These are phyloP conservation scores for Argya squamiceps DNA, from an alignment of 2,797 vertebrate species.

Conservation along the genomic window DNA sequence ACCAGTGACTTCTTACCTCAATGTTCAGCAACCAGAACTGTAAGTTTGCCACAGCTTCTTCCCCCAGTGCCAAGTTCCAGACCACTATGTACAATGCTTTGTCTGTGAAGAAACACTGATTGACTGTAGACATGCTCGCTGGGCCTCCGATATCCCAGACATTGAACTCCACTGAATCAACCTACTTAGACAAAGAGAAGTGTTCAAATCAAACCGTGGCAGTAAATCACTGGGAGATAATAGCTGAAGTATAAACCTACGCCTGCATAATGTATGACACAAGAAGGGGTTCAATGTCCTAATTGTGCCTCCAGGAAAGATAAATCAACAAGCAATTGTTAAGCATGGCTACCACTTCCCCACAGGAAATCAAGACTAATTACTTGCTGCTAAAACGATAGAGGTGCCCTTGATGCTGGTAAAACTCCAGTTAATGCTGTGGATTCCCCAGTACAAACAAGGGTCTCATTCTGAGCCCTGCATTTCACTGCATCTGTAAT, in stretches of 20 bases:
- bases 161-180: slow-evolving; percentile 88
- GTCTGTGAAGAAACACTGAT: slow-evolving; percentile 99
- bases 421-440: slow-evolving; percentile 33
- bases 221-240: slow-evolving; percentile 30
- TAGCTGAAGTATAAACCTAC: not conserved
- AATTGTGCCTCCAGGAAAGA: slow-evolving; percentile 50
- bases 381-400: slow-evolving; percentile 20
- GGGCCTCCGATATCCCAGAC: slow-evolving; percentile 96
- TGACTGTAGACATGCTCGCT: slow-evolving; percentile 93
- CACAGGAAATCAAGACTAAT: slow-evolving; percentile 56
- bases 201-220: slow-evolving; percentile 56
- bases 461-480: slow-evolving; percentile 29
- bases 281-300: slow-evolving; percentile 25
- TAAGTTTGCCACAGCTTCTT: slow-evolving; percentile 93
- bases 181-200: slow-evolving; percentile 80
- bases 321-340: slow-evolving; percentile 64
- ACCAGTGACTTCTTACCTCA: slow-evolving; percentile 81
- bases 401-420: slow-evolving; percentile 40
- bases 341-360: slow-evolving; percentile 42
- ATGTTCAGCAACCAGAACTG: slow-evolving; percentile 98
- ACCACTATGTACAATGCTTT: slow-evolving; percentile 94
- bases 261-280: not conserved
- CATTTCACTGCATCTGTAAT: not conserved
- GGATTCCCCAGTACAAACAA: slow-evolving; percentile 45
- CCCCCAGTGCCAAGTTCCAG: slow-evolving; percentile 96